Evolutionary conservation across 37 sponge, comb jelly and placozoan species (phyloP), one percentile per base, ranked within the genome.

Genomic region (Spongilla lacustris): DNA sequence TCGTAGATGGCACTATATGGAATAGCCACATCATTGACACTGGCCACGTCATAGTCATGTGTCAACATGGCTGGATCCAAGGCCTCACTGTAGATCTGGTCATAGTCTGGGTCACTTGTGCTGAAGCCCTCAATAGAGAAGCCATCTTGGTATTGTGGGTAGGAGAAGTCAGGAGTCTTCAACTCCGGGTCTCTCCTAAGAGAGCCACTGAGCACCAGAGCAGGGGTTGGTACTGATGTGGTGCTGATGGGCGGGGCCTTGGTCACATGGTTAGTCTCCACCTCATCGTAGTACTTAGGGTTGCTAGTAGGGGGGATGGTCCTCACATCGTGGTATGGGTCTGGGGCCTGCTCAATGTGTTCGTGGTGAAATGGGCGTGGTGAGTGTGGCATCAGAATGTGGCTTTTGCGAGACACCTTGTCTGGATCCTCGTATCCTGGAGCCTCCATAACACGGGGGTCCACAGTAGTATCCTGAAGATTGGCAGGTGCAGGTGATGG

Each of bases 1-100:
- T 87, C 88, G 69, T 91, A 91, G 30, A 87, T 91, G 67, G 92
- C 88, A 87, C 88, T 83, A 84, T 87, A 87, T 5, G 92, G 92
- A 28, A 84, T 68, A 34, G 87, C 87, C 29, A 67, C 72, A 24
- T 78, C 79, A 1, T 13, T 30, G 73, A 14, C 66, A 36, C 19
- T 68, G 29, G 75, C 71, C n/a, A 81, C 2, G 29, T 88, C 88
- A 69, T 66, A 69, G 11, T 81, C 83, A 23, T 80, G 72, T 6
- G 27, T 31, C 24, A 91, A 78, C 83, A 91, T 86, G 17, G 83
- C 79, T 2, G 91, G 91, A 33, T 91, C 91, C 17, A 91, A 69
- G 26, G 91, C 87, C 67, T 91, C 91, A 46, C 87, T 86, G 87
- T 91, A 91, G 31, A 91, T 91, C 79, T 91, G 91, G 66, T 91